A percentile compares a stretch with the other conserved stretches of the same genome.
These are phyloP conservation scores for Spinus pinus DNA, from an alignment of 2,797 vertebrate species.

Conservation along the genomic window DNA sequence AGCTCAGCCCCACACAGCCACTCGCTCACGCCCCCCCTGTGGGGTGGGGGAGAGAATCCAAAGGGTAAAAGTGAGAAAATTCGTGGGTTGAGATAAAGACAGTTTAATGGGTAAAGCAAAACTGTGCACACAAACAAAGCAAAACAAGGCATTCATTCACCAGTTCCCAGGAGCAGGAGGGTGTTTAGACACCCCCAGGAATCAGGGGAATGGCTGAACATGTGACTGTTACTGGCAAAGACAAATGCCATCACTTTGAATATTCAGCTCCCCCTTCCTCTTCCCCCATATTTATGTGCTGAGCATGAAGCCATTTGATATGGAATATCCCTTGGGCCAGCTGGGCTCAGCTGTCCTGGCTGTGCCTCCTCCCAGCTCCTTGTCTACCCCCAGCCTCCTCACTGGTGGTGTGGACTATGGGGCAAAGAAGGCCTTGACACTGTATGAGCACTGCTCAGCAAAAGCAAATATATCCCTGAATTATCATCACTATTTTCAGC, in stretches of 20 bases:
- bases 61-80: neutral
- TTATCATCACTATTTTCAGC: neutral
- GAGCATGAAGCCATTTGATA: neutral
- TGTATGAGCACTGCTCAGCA: neutral
- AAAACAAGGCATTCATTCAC: neutral
- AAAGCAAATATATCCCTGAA: neutral
- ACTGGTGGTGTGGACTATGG: neutral
- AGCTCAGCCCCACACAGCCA: neutral
- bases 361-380: neutral
- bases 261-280: neutral
- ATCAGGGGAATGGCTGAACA: neutral
- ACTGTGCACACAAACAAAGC: neutral
- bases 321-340: neutral
- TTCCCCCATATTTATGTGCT: neutral
- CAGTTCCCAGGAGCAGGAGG: neutral
- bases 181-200: neutral
- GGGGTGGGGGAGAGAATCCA: neutral
- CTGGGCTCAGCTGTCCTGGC: neutral
- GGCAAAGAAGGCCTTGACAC: neutral
- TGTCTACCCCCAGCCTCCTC: neutral
- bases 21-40: rapidly evolving
- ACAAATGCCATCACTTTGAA: neutral
- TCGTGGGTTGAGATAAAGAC: neutral
- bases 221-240: neutral
- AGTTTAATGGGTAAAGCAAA: neutral